These are phyloP conservation scores for Dendrolimus punctatus DNA, from an alignment of 1,140 invertebrate species.

Conservation along the genomic window DNA sequence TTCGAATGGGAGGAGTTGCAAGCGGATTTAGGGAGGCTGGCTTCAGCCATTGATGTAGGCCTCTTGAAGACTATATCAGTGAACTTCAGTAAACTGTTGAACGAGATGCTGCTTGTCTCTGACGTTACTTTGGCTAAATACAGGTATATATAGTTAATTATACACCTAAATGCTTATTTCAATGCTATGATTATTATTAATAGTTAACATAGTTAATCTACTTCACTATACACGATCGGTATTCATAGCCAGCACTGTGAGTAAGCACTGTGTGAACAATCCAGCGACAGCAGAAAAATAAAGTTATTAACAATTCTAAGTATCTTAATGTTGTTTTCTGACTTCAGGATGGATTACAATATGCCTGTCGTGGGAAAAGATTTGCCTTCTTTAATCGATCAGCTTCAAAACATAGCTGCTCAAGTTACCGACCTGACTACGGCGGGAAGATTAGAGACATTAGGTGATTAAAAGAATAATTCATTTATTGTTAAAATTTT, in stretches of 20 bases:
- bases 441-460: constrained; percentile 77
- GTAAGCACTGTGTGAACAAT: no score
- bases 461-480: constrained; percentile 38
- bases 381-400: constrained; percentile 80
- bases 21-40: constrained; percentile 65
- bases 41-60: constrained; percentile 43
- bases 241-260: no score
- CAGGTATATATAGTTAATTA: constrained; percentile 75
- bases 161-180: constrained; percentile 43
- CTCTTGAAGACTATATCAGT: constrained; percentile 50
- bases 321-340: constrained; percentile 6
- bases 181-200: not conserved
- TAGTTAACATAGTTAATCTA: no score
- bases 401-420: constrained; percentile 80
- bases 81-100: constrained; percentile 71
- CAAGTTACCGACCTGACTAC: constrained; percentile 80
- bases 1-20: constrained; percentile 76
- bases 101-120: constrained; percentile 76
- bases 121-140: constrained; percentile 80
- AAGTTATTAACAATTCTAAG: not conserved
- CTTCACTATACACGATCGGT: no score
- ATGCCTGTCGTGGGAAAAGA: constrained; percentile 82
- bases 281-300: no score
- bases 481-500: no score
- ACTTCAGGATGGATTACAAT: constrained; percentile 67